Percentiles rank a stretch among this genome's conserved stretches.
Conservation (phyloP, 2,888 invertebrate species). For the Brachyptera risi region DNA sequence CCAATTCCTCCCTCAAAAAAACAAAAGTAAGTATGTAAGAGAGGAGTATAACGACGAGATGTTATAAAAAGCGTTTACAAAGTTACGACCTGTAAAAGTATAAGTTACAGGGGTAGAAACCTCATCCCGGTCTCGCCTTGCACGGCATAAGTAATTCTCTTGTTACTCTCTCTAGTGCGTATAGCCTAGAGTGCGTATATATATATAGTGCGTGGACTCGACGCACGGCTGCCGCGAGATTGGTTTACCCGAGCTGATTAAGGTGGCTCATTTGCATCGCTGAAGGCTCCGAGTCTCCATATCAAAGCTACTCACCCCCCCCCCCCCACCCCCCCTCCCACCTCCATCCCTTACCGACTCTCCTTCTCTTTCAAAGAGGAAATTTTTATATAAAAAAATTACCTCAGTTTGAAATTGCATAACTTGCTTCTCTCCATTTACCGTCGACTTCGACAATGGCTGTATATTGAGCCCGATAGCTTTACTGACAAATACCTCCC, state of each 20-base stretch:
- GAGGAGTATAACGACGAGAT: too few relatives aligned
- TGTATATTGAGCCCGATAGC: too few relatives aligned
- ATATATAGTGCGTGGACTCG: too few relatives aligned
- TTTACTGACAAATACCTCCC: conserved; percentile 1
- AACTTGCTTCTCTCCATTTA: not conserved
- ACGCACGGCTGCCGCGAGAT: conserved; percentile 8
- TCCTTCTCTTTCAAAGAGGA: conserved; percentile 15
- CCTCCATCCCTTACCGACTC: not conserved
- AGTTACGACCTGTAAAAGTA: too few relatives aligned
- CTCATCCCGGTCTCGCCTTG: not conserved
- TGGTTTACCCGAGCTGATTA: conserved; percentile 20
- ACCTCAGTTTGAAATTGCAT: conserved; percentile 7
- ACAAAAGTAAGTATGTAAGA: too few relatives aligned
- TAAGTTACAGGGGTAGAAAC: too few relatives aligned
- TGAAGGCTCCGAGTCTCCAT: conserved; percentile 16
- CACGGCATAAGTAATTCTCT: not conserved
- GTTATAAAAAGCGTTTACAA: too few relatives aligned
- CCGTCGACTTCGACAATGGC: not conserved
- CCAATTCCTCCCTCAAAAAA: too few relatives aligned
- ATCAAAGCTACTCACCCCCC: conserved; percentile 13
- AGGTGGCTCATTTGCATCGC: conserved; percentile 20
- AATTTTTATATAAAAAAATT: conserved; percentile 1
- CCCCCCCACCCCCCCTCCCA: not conserved
- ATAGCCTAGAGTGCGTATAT: not conserved
- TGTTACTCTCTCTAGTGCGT: not conserved